Evolutionary conservation across 2,797 vertebrate genomes (phyloP).

Genomic region (Parauchenoglanis punctatus): DNA sequence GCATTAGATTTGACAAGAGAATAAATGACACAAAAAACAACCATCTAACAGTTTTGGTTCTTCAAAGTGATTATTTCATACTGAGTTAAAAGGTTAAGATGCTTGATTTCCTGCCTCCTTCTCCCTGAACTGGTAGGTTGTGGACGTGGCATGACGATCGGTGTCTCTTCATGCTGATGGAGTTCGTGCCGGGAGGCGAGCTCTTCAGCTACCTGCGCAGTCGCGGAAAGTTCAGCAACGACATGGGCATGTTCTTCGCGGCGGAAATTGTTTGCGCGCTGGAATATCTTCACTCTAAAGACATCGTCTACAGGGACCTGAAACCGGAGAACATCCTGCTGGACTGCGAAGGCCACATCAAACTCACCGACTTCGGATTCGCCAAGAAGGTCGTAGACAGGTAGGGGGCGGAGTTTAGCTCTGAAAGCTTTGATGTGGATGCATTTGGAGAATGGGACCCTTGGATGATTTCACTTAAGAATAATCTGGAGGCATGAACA

Average conservation of each 20-base stretch:
- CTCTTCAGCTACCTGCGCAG: conserved; percentile 91
- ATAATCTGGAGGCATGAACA: neutral
- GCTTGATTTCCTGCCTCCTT: neutral
- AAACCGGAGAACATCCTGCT: conserved; percentile 96
- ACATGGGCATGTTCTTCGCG: conserved; percentile 86
- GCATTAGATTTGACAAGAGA: no score
- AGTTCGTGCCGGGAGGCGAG: conserved; percentile 91
- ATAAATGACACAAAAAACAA: no score
- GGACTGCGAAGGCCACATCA: conserved; percentile 91
- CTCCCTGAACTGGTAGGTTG: conserved; percentile 72
- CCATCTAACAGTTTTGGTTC: neutral
- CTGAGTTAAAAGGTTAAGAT: neutral
- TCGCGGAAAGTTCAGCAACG: conserved; percentile 87
- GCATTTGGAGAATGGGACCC: neutral
- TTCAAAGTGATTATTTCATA: neutral
- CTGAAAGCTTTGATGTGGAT: neutral
- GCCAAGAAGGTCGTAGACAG: conserved; percentile 95
- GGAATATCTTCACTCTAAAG: conserved; percentile 90
- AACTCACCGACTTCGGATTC: conserved; percentile 95
- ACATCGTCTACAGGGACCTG: conserved; percentile 93
- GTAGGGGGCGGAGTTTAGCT: conserved; percentile 61
- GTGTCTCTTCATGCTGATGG: conserved; percentile 96
- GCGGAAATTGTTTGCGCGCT: conserved; percentile 91
- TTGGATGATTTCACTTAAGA: neutral
- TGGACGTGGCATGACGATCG: conserved; percentile 92